A percentile compares a stretch with the other conserved stretches of the same genome.
Conservation (phyloP, 2,113 vertebrate species). For the Panurus biarmicus region DNA sequence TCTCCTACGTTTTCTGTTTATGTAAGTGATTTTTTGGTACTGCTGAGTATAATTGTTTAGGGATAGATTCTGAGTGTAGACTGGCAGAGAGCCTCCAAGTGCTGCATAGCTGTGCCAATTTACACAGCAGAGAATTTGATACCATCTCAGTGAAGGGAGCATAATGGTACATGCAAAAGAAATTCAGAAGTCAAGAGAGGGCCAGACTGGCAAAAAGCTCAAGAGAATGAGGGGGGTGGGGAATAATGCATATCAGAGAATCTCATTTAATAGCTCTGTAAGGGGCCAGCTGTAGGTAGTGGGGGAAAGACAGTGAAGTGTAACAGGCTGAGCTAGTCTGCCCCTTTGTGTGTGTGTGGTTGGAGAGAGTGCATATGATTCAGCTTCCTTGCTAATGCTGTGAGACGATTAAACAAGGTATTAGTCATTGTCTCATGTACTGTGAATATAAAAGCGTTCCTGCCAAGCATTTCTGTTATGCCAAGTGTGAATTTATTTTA, state of each 20-base stretch:
- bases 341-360: not conserved
- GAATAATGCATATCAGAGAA: not conserved
- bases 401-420: not conserved
- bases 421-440: not conserved
- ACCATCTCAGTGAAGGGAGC: not conserved
- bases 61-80: constrained; percentile 4
- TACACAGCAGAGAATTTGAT: constrained; percentile 16
- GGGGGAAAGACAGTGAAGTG: not conserved
- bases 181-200: not conserved
- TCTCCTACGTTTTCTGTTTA: not conserved
- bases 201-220: not conserved
- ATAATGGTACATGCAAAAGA: not conserved
- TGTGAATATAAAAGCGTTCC: not conserved
- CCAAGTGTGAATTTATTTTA: not conserved
- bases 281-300: not conserved
- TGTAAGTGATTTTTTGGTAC: not conserved
- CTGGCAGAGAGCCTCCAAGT: constrained; percentile 1
- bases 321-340: not conserved
- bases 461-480: not conserved
- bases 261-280: not conserved
- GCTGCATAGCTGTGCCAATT: not conserved
- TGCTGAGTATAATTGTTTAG: constrained; percentile 29
- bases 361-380: not conserved
- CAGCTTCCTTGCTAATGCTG: not conserved
- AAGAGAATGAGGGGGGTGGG: not conserved